Conservation (phyloP, 2,888 invertebrate genomes). For the Meandrusa payeni region DNA sequence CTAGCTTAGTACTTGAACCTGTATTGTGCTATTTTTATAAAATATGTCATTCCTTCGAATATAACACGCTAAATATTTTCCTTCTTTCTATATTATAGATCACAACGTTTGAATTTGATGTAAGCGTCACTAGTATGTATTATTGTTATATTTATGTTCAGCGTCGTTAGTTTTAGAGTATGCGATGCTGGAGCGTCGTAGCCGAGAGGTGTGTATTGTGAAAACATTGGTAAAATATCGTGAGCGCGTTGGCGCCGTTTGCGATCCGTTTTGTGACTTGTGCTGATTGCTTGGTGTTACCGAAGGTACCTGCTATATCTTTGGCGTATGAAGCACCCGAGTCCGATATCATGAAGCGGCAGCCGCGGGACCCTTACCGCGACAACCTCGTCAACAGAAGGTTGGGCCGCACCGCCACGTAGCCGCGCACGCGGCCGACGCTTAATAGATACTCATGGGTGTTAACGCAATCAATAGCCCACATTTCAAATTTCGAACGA, state of each 20-base stretch:
- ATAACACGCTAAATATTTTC: conserved; percentile 64
- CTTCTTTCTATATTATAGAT: conserved; percentile 58
- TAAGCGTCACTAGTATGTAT: conserved; percentile 41
- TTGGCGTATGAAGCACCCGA: conserved; percentile 99
- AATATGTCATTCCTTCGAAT: conserved; percentile 50
- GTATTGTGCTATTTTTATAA: conserved; percentile 45
- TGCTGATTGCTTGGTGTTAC: conserved; percentile 80
- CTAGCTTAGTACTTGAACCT: conserved; percentile 65
- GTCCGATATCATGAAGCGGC: conserved; percentile 99
- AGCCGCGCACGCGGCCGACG: conserved; percentile 38
- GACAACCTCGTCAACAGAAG: conserved; percentile 99
- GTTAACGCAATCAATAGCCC: conserved; percentile 66
- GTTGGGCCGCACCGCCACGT: conserved; percentile 80
- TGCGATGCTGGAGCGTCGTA: conserved; percentile 24
- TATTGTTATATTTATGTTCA: conserved; percentile 34
- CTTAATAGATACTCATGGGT: conserved; percentile 69
- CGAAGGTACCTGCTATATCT: conserved; percentile 98
- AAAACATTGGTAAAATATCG: conserved; percentile 44
- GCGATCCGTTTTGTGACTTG: conserved; percentile 49
- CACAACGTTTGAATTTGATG: conserved; percentile 53
- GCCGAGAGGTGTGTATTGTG: conserved; percentile 47
- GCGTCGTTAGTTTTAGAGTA: conserved; percentile 33
- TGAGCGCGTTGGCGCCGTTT: conserved; percentile 39
- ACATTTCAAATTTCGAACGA: conserved; percentile 38
- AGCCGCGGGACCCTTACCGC: conserved; percentile 97